Percentiles rank a stretch among this genome's conserved stretches.
Evolutionary conservation across 2,113 vertebrate species (phyloP).

Genomic region (Salminus brasiliensis): DNA sequence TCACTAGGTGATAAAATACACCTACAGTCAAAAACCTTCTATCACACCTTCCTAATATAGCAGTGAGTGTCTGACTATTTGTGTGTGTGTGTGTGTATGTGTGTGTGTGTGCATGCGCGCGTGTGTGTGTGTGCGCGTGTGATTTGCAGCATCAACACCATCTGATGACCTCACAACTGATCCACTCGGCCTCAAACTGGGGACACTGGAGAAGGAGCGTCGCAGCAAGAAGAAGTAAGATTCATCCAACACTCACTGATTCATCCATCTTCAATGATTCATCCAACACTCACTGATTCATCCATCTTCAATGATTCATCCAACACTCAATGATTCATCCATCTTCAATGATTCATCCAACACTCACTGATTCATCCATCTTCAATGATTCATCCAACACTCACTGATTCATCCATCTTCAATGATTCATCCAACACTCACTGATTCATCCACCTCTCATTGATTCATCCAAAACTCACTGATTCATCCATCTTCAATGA

Average conservation of each 20-base stretch:
- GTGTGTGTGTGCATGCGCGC: background rate
- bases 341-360: too few species aligned
- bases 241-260: background rate
- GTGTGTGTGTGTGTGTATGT: background rate
- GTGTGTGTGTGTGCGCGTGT: conserved; percentile 14
- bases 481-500: background rate
- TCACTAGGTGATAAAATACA: conserved; percentile 78
- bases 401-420: too few species aligned
- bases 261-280: background rate
- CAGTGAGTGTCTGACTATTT: background rate
- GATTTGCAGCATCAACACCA: conserved; percentile 81
- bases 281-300: conserved; percentile 42
- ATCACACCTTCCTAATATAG: background rate
- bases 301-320: background rate
- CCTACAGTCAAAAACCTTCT: background rate
- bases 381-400: too few species aligned
- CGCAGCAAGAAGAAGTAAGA: conserved; percentile 89
- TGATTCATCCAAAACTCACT: background rate
- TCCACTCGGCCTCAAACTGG: conserved; percentile 82
- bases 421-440: too few species aligned
- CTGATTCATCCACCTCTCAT: too few species aligned
- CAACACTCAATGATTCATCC: too few species aligned
- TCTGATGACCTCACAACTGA: conserved; percentile 85
- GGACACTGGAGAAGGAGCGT: conserved; percentile 86
- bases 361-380: too few species aligned